Conservation (phyloP, 2,113 vertebrate species). For the Podarcis raffonei region DNA sequence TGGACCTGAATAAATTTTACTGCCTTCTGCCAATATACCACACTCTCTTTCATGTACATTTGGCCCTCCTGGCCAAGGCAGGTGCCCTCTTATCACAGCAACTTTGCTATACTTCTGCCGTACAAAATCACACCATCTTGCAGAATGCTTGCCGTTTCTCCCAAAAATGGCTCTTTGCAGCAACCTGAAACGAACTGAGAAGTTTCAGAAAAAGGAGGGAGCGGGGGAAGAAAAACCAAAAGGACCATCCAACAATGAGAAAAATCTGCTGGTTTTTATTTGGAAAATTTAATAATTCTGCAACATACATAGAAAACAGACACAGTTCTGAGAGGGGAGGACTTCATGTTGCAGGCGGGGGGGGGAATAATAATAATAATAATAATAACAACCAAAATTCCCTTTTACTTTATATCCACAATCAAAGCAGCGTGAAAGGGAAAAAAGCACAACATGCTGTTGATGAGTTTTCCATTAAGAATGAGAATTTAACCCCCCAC, state of each 20-base stretch:
- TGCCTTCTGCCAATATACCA: neutral
- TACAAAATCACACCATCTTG: slow-evolving; percentile 1
- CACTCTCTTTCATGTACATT: neutral
- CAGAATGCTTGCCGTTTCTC: neutral
- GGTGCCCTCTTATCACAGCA: neutral
- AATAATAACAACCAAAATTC: slow-evolving; percentile 15
- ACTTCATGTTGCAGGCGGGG: neutral
- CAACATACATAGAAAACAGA: slow-evolving; percentile 29
- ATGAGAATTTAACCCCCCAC: slow-evolving; percentile 17
- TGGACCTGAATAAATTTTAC: neutral
- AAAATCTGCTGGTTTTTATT: slow-evolving; percentile 1
- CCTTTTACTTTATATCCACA: slow-evolving; percentile 21
- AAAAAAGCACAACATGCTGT: slow-evolving; percentile 38
- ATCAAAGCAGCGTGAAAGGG: slow-evolving; percentile 40
- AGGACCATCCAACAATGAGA: slow-evolving; percentile 41
- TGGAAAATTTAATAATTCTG: slow-evolving; percentile 55
- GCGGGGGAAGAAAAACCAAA: neutral
- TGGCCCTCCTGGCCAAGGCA: neutral
- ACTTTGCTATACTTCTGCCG: neutral
- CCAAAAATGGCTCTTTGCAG: neutral
- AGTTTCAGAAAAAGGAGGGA: neutral
- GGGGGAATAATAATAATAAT: neutral
- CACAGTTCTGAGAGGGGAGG: neutral
- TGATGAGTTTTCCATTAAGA: slow-evolving; percentile 63
- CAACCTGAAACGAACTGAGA: slow-evolving; percentile 4